Percentiles rank a stretch among this genome's conserved stretches.
phyloP scores from a whole-genome alignment of 30 jellyfish, hydroid and myxozoan genomes.

The Catostylus mosaicus region DNA sequence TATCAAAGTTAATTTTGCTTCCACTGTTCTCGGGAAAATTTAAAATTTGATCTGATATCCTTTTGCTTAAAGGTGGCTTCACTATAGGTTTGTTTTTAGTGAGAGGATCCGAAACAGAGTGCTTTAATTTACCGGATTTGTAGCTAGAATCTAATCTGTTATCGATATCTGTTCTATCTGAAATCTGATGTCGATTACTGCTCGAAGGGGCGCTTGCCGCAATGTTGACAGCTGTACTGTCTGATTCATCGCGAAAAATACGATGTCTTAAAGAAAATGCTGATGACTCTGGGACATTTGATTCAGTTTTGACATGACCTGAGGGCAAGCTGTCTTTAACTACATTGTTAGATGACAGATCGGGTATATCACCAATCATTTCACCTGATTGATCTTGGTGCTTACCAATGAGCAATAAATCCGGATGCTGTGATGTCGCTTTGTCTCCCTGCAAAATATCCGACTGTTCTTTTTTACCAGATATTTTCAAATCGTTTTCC shows the following conservation, averaged over 20 bases:
- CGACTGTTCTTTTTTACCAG: neutral
- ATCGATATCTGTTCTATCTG: conserved; percentile 47
- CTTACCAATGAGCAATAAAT: neutral
- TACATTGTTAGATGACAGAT: neutral
- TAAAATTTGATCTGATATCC: neutral
- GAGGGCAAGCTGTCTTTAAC: neutral
- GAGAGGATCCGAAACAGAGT: conserved; percentile 59
- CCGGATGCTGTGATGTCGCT: neutral
- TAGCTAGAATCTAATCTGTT: neutral
- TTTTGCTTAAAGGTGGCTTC: neutral
- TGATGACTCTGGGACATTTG: neutral
- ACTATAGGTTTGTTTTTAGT: neutral
- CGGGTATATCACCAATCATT: neutral
- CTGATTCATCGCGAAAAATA: conserved; percentile 47
- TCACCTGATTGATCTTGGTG: neutral
- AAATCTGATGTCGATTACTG: conserved; percentile 25
- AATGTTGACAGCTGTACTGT: neutral
- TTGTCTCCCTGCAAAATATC: neutral
- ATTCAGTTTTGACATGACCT: neutral
- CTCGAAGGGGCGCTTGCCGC: conserved; percentile 8
- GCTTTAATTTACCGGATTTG: conserved; percentile 20
- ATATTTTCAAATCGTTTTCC: neutral
- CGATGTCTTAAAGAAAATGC: conserved; percentile 63
- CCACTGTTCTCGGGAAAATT: too few relatives aligned
- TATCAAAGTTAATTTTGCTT: neutral